phyloP scores from a whole-genome alignment of 2,797 vertebrate genomes.

The Chromobotia macracanthus region DNA sequence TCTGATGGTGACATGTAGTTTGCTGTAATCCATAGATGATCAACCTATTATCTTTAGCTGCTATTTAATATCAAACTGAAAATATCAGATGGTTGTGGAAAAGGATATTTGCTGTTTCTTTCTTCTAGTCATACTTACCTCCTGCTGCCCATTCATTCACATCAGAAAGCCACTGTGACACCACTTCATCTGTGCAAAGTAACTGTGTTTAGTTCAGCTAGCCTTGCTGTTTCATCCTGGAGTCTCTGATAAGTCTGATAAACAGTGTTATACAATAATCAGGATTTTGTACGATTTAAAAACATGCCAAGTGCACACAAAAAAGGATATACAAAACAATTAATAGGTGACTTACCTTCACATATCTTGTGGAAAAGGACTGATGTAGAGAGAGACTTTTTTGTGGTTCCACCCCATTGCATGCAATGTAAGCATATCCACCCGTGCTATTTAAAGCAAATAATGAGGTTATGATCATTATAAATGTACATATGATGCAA shows the following conservation, averaged over 20 bases:
- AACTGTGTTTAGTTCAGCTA: constrained; percentile 10
- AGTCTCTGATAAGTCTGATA: constrained; percentile 8
- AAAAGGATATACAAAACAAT: constrained; percentile 1
- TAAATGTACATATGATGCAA: constrained; percentile 23
- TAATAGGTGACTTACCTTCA: constrained; percentile 2
- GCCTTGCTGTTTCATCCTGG: constrained; percentile 1
- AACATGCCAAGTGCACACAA: not conserved
- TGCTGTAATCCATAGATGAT: not conserved
- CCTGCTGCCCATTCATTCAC: constrained; percentile 17
- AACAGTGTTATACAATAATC: constrained; percentile 20
- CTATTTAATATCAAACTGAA: constrained; percentile 1
- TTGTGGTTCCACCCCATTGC: constrained; percentile 43
- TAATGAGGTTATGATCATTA: constrained; percentile 14
- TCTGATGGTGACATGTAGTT: not conserved
- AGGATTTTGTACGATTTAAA: not conserved
- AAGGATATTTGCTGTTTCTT: not conserved
- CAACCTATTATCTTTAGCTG: not conserved
- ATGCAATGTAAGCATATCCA: constrained; percentile 44
- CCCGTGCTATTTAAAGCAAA: constrained; percentile 25
- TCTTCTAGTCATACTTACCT: constrained; percentile 6
- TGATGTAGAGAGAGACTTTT: constrained; percentile 7
- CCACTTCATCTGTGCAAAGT: constrained; percentile 7
- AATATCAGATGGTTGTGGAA: not conserved
- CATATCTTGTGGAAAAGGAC: constrained; percentile 11
- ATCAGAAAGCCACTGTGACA: constrained; percentile 22